These are phyloP conservation scores for Laticauda colubrina DNA, from an alignment of 2,113 vertebrate species.

Conservation along the genomic window DNA sequence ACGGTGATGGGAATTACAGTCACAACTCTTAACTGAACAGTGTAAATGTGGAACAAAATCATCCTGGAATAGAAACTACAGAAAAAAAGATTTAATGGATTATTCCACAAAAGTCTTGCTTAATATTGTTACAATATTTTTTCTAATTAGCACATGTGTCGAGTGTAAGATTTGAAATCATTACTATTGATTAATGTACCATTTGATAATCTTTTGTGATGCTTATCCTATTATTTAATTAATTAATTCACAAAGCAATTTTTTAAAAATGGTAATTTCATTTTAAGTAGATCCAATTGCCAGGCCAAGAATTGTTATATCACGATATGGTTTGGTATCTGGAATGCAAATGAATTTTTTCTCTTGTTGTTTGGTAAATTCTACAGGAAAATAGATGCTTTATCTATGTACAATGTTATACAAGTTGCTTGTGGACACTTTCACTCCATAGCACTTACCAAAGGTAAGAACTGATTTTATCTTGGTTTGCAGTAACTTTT, in stretches of 20 bases:
- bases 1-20: neutral
- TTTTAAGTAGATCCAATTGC: neutral
- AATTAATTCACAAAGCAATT: neutral
- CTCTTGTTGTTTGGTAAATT: constrained; percentile 23
- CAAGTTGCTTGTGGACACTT: constrained; percentile 86
- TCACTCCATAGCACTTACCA: constrained; percentile 84
- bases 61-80: neutral
- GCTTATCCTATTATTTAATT: neutral
- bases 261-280: neutral
- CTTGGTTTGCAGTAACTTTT: neutral
- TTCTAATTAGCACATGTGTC: neutral
- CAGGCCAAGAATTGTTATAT: neutral
- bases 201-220: neutral
- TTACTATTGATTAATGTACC: neutral
- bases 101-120: neutral
- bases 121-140: neutral
- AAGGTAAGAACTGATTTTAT: constrained; percentile 69
- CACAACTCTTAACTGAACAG: neutral
- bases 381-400: constrained; percentile 53
- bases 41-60: neutral
- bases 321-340: neutral
- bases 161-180: neutral
- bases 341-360: neutral
- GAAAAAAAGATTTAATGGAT: neutral
- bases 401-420: constrained; percentile 74